Evolutionary conservation across 2,888 invertebrate genomes (phyloP).

Genomic region (Rhimphoctona megacephalus): DNA sequence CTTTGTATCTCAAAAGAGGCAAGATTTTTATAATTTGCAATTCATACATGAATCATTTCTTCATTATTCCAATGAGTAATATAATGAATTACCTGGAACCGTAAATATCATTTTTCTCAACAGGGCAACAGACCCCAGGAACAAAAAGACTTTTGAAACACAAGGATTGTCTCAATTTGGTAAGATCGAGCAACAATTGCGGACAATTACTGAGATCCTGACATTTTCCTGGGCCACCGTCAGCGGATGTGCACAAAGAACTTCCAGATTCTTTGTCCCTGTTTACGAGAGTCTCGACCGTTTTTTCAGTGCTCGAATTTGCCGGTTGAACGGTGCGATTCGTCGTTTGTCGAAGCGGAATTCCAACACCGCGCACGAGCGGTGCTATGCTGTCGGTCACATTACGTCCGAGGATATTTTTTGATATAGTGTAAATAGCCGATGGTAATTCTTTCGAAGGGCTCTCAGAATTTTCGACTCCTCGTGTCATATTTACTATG

Average conservation of each 20-base stretch:
- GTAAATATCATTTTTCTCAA: slow-evolving; percentile 74
- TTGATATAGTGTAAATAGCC: slow-evolving; percentile 92
- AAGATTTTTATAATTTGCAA: no score
- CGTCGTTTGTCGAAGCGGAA: slow-evolving; percentile 79
- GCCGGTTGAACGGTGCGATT: slow-evolving; percentile 31
- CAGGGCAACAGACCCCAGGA: slow-evolving; percentile 96
- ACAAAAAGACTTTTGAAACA: slow-evolving; percentile 96
- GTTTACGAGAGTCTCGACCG: slow-evolving; percentile 84
- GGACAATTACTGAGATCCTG: slow-evolving; percentile 96
- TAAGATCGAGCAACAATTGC: slow-evolving; percentile 92
- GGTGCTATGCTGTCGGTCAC: slow-evolving; percentile 93
- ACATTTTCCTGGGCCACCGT: slow-evolving; percentile 92
- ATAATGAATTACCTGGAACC: slow-evolving; percentile 61
- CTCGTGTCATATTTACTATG: slow-evolving; percentile 92
- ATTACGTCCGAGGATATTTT: slow-evolving; percentile 92
- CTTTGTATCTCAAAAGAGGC: no score
- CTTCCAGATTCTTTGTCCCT: slow-evolving; percentile 85
- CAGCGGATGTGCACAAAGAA: slow-evolving; percentile 92
- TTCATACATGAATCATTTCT: neutral
- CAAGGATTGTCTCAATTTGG: slow-evolving; percentile 93
- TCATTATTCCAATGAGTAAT: neutral
- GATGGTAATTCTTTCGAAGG: slow-evolving; percentile 88
- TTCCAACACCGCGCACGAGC: slow-evolving; percentile 86
- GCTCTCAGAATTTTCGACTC: slow-evolving; percentile 79
- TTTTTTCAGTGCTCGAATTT: slow-evolving; percentile 76